phyloP scores from a whole-genome alignment of 2,797 vertebrate species.

The Danio kyathit region DNA sequence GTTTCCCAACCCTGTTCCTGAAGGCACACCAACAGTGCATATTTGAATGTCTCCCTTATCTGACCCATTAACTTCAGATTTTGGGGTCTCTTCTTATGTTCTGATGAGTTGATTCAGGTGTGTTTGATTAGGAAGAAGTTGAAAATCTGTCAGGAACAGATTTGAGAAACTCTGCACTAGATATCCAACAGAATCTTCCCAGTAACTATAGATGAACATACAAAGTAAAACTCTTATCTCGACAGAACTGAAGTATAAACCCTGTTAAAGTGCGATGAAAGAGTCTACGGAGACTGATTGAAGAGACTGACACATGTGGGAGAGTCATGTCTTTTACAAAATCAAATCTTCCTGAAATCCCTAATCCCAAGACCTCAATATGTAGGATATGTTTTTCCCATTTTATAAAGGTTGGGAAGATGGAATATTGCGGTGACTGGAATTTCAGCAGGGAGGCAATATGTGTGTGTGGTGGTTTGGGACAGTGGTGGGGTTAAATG shows the following conservation, averaged over 20 bases:
- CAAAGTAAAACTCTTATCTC: conserved; percentile 7
- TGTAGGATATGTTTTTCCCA: neutral
- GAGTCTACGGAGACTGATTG: conserved; percentile 28
- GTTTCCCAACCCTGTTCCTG: too few relatives aligned
- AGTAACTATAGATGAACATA: conserved; percentile 24
- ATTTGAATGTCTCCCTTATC: too few relatives aligned
- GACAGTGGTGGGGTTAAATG: conserved; percentile 57
- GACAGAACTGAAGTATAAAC: conserved; percentile 23
- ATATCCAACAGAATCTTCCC: neutral
- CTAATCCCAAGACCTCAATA: conserved; percentile 37
- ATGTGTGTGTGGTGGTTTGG: conserved; percentile 39
- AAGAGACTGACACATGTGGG: conserved; percentile 20
- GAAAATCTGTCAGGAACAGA: too few relatives aligned
- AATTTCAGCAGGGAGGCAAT: conserved; percentile 19
- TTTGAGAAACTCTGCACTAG: too few relatives aligned
- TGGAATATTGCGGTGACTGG: conserved; percentile 38
- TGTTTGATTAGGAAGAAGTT: too few relatives aligned
- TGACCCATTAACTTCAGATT: too few relatives aligned
- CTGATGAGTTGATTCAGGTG: too few relatives aligned
- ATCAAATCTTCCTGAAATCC: conserved; percentile 48
- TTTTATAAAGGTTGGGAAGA: conserved; percentile 35
- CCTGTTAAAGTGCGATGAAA: conserved; percentile 34
- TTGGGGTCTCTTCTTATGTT: too few relatives aligned
- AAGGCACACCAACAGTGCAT: too few relatives aligned
- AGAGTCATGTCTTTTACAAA: conserved; percentile 24